phyloP scores from a whole-genome alignment of 1,140 invertebrate genomes.

The Plectrocnemia conspersa region DNA sequence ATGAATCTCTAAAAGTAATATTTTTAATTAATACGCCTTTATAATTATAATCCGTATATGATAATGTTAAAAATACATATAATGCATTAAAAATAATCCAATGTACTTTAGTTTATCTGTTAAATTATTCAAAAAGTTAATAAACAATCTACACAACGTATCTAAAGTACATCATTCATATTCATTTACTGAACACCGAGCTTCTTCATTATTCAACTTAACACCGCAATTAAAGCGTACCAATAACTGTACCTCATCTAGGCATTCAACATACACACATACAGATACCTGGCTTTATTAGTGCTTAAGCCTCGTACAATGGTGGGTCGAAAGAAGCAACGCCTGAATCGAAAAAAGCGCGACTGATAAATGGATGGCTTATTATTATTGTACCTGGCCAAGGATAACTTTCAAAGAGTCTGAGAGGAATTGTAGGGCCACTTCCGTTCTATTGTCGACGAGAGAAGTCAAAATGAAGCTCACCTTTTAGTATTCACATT shows the following conservation, averaged over 20 bases:
- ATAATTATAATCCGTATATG: no score
- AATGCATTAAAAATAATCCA: no score
- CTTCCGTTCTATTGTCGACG: conserved; percentile 31
- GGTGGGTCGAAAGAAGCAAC: neutral
- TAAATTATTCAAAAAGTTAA: no score
- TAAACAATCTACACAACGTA: no score
- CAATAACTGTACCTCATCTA: conserved; percentile 29
- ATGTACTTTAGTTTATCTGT: no score
- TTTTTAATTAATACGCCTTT: no score
- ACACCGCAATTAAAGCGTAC: conserved; percentile 31
- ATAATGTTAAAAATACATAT: no score
- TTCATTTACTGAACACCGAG: conserved; percentile 7
- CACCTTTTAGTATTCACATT: conserved; percentile 8
- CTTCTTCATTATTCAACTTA: conserved; percentile 29
- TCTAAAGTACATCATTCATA: no score
- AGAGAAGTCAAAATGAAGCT: conserved; percentile 16
- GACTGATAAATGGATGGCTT: conserved; percentile 18
- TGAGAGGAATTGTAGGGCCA: conserved; percentile 22
- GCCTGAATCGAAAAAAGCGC: conserved; percentile 1
- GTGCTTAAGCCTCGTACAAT: conserved; percentile 2
- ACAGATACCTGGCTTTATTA: conserved; percentile 5
- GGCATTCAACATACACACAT: conserved; percentile 2
- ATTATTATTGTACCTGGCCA: conserved; percentile 24
- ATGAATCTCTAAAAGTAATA: no score
- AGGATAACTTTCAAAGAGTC: conserved; percentile 25